Conservation (phyloP, 2,888 invertebrate genomes). For the Malthinus seriepunctatus region DNA sequence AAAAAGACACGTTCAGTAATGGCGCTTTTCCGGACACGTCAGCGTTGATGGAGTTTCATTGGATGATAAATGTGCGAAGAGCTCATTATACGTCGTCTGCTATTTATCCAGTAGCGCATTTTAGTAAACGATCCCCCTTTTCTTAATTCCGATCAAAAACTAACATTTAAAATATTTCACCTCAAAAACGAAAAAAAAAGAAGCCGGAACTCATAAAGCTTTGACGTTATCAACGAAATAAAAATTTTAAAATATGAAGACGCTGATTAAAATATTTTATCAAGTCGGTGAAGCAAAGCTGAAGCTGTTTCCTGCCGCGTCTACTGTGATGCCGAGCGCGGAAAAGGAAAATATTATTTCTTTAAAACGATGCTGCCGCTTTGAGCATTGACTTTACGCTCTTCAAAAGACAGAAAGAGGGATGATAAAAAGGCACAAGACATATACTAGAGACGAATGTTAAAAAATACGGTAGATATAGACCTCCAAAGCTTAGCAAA, state of each 20-base stretch:
- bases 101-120: constrained; percentile 34
- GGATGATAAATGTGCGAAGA: constrained; percentile 52
- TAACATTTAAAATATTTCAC: background rate
- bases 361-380: constrained; percentile 45
- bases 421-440: constrained; percentile 39
- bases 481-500: constrained; percentile 22
- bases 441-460: constrained; percentile 33
- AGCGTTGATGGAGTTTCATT: constrained; percentile 48
- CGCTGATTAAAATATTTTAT: constrained; percentile 50
- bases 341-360: constrained; percentile 48
- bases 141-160: too few species aligned
- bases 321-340: constrained; percentile 34
- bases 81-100: constrained; percentile 47
- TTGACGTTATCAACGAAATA: constrained; percentile 37
- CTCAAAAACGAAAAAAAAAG: constrained; percentile 22
- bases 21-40: constrained; percentile 52
- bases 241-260: constrained; percentile 44
- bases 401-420: constrained; percentile 36
- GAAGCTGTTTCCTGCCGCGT: constrained; percentile 41
- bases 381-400: constrained; percentile 44
- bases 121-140: background rate
- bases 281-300: constrained; percentile 43
- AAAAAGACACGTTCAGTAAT: constrained; percentile 51
- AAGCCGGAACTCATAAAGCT: constrained; percentile 33
- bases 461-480: constrained; percentile 24